Base-by-base conservation (phyloP, 2,113 vertebrate genomes). In the Cyanoderma ruficeps region DNA sequence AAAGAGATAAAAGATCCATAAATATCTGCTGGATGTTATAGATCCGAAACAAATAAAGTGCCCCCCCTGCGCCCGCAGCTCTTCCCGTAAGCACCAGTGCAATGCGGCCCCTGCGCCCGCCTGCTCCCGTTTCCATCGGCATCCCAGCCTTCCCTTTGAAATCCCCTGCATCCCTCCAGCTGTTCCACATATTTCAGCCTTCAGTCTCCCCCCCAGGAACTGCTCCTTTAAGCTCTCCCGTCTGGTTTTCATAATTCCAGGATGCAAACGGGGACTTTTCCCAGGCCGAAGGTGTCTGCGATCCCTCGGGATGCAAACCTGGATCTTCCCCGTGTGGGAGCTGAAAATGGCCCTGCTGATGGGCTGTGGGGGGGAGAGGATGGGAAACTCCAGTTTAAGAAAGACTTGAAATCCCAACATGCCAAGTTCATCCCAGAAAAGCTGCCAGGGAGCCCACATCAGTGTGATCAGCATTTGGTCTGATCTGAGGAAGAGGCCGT, bases 161-260 rank as follows among this genome's bases (percentile, higher is more conserved):
- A 91, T 47, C 11, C 83, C 33, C 56, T 87, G 72, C 89, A 78
- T 63, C 92, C 77, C 41, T 94, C 93, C 92, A 97, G 94, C 95
- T 96, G 95, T 25, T 77, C 41, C 5, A 71, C 85, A 90, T 35
- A 94, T 41, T 90, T 86, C 85, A 88, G 88, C 9, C 75, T n/a
- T n/a, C 27, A 70, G 52, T 5, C 47, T 35, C 35, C 59, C 19
- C 19, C 53, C 30, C 27, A 52, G 37, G 41, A 86, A 35, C 14
- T 24, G 59, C 88, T 72, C 64, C 47, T 91, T 69, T 47, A 67
- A 84, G 64, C 91, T 71, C 4, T 27, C 14, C 79, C 1, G 13
- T 69, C 89, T 93, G 91, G 18, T 83, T 95, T 78, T 39, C 15
- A 5, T 50, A 20, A 57, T 15, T 5, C 11, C 79, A 69, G 79